Evolutionary conservation across 1,140 invertebrate genomes (phyloP).

Genomic region (Drosophila erecta): DNA sequence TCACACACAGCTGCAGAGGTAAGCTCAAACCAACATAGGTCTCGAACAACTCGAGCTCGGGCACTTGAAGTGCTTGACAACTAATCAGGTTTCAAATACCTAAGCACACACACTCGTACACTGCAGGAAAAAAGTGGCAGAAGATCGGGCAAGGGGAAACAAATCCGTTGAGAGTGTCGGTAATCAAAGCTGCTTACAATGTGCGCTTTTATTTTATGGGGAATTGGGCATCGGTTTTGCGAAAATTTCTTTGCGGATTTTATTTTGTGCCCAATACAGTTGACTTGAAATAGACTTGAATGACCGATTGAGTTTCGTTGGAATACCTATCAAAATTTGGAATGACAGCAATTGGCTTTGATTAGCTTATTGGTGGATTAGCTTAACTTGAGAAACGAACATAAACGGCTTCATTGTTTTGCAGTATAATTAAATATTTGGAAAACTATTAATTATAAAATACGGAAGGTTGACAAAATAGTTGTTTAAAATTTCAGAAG

Average conservation of each 20-base stretch:
- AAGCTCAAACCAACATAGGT: slow-evolving; percentile 11
- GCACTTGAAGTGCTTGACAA: slow-evolving; percentile 77
- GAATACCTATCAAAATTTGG: background rate
- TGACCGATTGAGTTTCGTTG: slow-evolving; percentile 19
- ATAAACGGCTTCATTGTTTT: background rate
- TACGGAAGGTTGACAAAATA: slow-evolving; percentile 10
- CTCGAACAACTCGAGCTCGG: slow-evolving; percentile 20
- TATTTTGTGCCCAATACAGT: slow-evolving; percentile 39
- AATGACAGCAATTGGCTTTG: background rate
- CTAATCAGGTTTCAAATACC: slow-evolving; percentile 79
- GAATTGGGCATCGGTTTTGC: slow-evolving; percentile 20
- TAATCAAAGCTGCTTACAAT: slow-evolving; percentile 67
- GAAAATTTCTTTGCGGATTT: background rate
- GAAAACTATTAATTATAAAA: slow-evolving; percentile 4
- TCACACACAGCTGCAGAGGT: slow-evolving; percentile 56
- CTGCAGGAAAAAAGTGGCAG: slow-evolving; percentile 33
- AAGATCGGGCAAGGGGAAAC: slow-evolving; percentile 6
- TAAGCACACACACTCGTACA: slow-evolving; percentile 31
- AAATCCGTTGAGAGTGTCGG: slow-evolving; percentile 44
- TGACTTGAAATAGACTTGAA: slow-evolving; percentile 13
- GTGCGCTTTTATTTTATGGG: slow-evolving; percentile 57
- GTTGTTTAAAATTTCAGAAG: background rate
- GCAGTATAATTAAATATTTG: slow-evolving; percentile 5
- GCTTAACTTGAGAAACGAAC: background rate
- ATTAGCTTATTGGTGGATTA: slow-evolving; percentile 8